Evolutionary conservation across 1,140 invertebrate species (phyloP).

Genomic region (Gonioctena quinquepunctata): DNA sequence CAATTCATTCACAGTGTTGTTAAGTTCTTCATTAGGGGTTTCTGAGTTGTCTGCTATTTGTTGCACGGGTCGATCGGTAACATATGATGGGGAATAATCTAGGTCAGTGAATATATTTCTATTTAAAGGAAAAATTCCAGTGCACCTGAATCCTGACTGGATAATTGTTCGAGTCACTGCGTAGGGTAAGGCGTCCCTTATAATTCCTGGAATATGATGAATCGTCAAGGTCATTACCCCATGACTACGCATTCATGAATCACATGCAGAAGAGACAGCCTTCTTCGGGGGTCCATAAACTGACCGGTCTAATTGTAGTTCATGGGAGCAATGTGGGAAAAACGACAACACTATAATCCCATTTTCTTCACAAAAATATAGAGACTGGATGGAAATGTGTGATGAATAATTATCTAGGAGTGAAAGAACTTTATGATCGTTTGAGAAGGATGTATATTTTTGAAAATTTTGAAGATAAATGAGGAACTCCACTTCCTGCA

Average conservation of each 20-base stretch:
- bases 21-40: too few relatives aligned
- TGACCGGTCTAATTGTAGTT: constrained; percentile 38
- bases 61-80: background rate
- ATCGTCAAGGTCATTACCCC: constrained; percentile 58
- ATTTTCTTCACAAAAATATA: constrained; percentile 41
- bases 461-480: background rate
- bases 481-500: background rate
- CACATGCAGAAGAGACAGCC: constrained; percentile 44
- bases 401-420: constrained; percentile 29
- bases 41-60: too few relatives aligned
- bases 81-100: background rate
- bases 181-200: constrained; percentile 48
- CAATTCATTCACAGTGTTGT: too few relatives aligned
- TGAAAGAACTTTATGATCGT: background rate
- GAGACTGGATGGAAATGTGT: constrained; percentile 31
- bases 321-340: constrained; percentile 42
- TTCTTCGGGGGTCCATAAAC: constrained; percentile 53
- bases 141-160: background rate
- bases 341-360: constrained; percentile 48
- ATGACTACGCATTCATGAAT: constrained; percentile 56
- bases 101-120: background rate
- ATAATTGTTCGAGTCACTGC: background rate
- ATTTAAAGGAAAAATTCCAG: background rate
- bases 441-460: background rate
- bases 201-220: constrained; percentile 57